Evolutionary conservation across 2,888 invertebrate genomes (phyloP).

Genomic region (Pegoplata infirma): DNA sequence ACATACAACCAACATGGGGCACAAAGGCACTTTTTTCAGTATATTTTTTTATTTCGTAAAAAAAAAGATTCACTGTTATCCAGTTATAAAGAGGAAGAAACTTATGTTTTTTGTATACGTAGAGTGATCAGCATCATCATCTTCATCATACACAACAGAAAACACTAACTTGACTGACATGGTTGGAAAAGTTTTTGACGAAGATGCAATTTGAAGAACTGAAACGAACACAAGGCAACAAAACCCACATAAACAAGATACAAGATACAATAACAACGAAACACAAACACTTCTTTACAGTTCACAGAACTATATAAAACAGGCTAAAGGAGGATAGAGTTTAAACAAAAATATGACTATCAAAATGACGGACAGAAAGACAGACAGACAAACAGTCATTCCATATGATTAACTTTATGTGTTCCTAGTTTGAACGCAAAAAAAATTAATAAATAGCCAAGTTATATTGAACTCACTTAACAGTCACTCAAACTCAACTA

Average conservation of each 20-base stretch:
- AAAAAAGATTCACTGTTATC: constrained; percentile 35
- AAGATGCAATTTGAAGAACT: neutral
- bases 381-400: neutral
- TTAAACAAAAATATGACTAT: neutral
- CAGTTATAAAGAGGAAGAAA: constrained; percentile 55
- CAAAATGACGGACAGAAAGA: no score
- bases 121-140: neutral
- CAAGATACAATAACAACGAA: neutral
- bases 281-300: neutral
- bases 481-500: no score
- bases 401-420: neutral
- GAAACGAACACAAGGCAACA: neutral
- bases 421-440: neutral
- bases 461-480: neutral
- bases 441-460: neutral
- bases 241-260: neutral
- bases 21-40: constrained; percentile 12
- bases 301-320: neutral
- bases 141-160: neutral
- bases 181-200: neutral
- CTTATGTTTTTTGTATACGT: constrained; percentile 29
- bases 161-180: constrained; percentile 41
- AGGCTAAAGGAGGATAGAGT: neutral
- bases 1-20: no score
- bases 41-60: neutral